Evolutionary conservation across 2,888 invertebrate genomes (phyloP), one percentile per base, ranked within the genome.

Genomic region (Chirona hameri): DNA sequence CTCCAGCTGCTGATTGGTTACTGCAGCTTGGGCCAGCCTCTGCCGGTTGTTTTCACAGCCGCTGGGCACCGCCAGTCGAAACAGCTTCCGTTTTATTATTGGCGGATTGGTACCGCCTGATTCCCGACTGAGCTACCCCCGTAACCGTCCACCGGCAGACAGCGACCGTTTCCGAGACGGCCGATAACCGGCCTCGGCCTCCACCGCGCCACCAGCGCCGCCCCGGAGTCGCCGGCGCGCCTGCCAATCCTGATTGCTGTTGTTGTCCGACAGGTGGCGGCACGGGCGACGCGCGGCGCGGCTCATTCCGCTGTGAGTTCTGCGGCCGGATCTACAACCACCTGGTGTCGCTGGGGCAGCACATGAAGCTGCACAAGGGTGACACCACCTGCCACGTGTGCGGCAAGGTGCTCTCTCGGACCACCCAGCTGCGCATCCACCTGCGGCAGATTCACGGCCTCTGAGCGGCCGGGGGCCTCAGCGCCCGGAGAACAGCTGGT

Each of bases 371-470:
- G 14, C 80, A 80, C n/a, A 48, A 80, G 80, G 80, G 80, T 29
- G 80, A 80, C 80, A 80, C 80, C 15, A 80, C 80, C 52, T 80
- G 80, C 29, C 52, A 80, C 55, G 80, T 80, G n/a, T 80, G 80
- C 21, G 80, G 80, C 52, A 80, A 80, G n/a, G 80, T 80, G 80
- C 55, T 80, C 15, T 52, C 52, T 52, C 18, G 80, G 7, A 80
- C 80, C 80, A 80, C 80, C 18, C 80, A 80, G 80, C 80, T 80
- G 29, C 80, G 80, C 52, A 80, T 80, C 31, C 80, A 80, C 55
- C 80, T 80, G 52, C 52, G 80, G 5, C 80, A 80, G 52, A 80
- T 80, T 15, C 80, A 80, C 80, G 80, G 80, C 18, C 52, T 80
- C 79, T 72, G 72, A 72, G 31, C 15, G 72, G 18, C 15, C 60